phyloP scores from a whole-genome alignment of 2,797 vertebrate species.

The Danio albolineatus region DNA sequence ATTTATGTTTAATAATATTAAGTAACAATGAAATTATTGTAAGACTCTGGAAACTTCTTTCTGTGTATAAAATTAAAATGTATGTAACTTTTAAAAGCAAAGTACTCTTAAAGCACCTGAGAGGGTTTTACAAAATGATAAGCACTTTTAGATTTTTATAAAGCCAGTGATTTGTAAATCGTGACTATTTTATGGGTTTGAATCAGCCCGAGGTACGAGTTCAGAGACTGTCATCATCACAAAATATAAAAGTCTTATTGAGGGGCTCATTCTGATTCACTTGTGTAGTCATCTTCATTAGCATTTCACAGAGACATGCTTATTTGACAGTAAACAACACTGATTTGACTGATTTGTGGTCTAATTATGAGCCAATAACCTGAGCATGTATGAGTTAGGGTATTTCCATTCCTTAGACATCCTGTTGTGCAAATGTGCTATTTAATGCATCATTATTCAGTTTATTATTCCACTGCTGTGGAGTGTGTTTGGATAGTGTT shows the following conservation, averaged over 20 bases:
- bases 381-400: no score
- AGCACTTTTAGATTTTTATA: constrained; percentile 41
- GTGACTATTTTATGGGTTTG: constrained; percentile 51
- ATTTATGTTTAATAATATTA: no score
- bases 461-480: background rate
- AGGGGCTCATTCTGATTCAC: constrained; percentile 15
- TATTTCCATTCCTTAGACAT: background rate
- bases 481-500: constrained; percentile 19
- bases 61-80: no score
- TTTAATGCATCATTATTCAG: constrained; percentile 26
- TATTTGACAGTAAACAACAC: constrained; percentile 13
- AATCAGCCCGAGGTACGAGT: constrained; percentile 47
- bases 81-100: no score
- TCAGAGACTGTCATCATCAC: constrained; percentile 36
- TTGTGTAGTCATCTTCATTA: background rate
- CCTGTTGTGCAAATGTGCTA: background rate
- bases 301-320: background rate
- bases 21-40: no score
- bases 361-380: background rate
- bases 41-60: no score
- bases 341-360: background rate
- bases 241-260: constrained; percentile 50
- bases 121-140: constrained; percentile 14
- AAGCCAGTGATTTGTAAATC: constrained; percentile 51
- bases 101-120: background rate